Evolutionary conservation across 2,888 invertebrate species (phyloP).

Genomic region (Sussaba pulchella): DNA sequence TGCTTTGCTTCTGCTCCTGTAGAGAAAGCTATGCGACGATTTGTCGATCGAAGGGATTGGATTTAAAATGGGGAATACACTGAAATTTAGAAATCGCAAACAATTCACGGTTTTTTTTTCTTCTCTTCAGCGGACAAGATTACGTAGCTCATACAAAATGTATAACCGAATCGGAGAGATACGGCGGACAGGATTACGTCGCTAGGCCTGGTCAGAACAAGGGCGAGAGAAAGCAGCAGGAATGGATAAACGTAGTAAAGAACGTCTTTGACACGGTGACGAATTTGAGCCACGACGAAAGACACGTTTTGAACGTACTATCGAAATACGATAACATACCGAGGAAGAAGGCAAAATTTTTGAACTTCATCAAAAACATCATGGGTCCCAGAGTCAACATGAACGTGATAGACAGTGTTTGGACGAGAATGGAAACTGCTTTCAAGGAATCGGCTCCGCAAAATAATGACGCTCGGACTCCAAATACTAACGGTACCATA

Average conservation of each 20-base stretch:
- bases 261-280: constrained; percentile 87
- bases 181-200: constrained; percentile 92
- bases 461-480: constrained; percentile 40
- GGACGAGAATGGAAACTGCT: constrained; percentile 86
- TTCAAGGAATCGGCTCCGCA: constrained; percentile 71
- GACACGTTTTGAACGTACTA: constrained; percentile 88
- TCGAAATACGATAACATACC: constrained; percentile 93
- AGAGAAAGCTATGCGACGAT: no score
- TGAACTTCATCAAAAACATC: constrained; percentile 89
- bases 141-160: constrained; percentile 87
- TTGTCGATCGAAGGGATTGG: no score
- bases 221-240: constrained; percentile 94
- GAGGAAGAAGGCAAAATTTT: constrained; percentile 93
- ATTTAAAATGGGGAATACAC: no score
- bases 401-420: constrained; percentile 88
- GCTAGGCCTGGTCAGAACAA: constrained; percentile 90
- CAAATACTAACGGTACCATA: constrained; percentile 46
- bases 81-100: no score
- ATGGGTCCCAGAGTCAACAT: constrained; percentile 86
- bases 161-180: constrained; percentile 92
- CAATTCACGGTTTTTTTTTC: no score
- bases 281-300: constrained; percentile 86
- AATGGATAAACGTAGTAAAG: constrained; percentile 91
- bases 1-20: neutral
- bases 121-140: constrained; percentile 87